Conservation (phyloP, 2,113 vertebrate genomes). For the Glaucomys volans region DNA sequence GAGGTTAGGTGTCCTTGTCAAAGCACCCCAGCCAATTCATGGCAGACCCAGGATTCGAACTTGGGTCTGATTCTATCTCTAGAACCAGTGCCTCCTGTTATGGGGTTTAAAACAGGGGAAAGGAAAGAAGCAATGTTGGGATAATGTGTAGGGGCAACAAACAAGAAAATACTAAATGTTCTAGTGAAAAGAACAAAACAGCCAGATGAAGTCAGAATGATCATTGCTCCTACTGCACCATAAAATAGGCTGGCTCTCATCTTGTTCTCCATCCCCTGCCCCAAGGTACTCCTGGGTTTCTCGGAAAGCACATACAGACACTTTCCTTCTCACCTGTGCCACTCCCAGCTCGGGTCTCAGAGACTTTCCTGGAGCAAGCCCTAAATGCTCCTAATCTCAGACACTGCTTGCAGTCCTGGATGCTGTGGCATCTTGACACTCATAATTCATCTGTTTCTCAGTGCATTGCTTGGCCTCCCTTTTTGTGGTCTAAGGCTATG, state of each 20-base stretch:
- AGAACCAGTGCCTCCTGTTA: background rate
- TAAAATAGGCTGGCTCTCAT: background rate
- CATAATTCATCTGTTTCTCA: background rate
- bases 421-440: background rate
- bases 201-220: background rate
- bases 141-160: background rate
- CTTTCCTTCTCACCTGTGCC: background rate
- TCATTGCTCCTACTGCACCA: background rate
- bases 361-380: background rate
- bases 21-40: background rate
- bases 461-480: background rate
- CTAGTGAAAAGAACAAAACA: background rate
- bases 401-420: accelerated
- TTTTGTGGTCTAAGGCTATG: background rate
- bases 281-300: background rate
- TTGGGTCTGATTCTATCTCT: background rate
- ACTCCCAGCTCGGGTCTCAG: background rate
- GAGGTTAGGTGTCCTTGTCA: background rate
- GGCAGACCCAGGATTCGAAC: background rate
- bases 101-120: background rate
- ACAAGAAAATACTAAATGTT: background rate
- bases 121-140: background rate
- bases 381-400: accelerated
- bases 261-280: no score
- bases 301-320: background rate